Evolutionary conservation across 2,113 vertebrate genomes (phyloP).

Genomic region (Myiozetetes cayanensis): DNA sequence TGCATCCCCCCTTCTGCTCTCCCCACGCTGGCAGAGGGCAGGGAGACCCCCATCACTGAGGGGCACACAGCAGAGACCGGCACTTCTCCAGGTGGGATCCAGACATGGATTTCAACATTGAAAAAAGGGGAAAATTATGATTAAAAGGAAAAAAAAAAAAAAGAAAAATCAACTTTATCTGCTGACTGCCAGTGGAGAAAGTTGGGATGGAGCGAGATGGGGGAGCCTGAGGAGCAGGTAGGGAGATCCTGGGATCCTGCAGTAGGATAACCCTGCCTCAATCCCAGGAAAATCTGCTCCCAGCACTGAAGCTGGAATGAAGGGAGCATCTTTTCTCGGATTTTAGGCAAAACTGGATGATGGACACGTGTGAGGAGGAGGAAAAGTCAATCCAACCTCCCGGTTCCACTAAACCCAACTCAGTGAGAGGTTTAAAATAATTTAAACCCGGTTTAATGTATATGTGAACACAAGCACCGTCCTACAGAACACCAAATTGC

Average conservation of each 20-base stretch:
- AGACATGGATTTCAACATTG: not conserved
- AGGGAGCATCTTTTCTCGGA: not conserved
- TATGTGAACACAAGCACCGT: not conserved
- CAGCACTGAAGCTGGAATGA: not conserved
- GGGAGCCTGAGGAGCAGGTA: not conserved
- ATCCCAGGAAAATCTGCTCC: not conserved
- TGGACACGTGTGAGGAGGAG: not conserved
- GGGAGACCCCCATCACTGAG: not conserved
- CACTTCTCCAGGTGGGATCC: not conserved
- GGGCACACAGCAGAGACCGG: not conserved
- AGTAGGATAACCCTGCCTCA: not conserved
- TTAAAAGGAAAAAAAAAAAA: not conserved
- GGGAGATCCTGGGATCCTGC: not conserved
- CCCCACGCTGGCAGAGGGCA: accelerated
- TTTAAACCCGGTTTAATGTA: not conserved
- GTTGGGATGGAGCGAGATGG: not conserved
- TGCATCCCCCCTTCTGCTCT: not conserved
- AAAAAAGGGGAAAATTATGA: not conserved
- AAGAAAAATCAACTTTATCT: not conserved
- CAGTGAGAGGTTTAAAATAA: not conserved
- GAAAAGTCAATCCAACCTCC: constrained; percentile 13
- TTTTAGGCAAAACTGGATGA: not conserved
- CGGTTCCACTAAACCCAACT: not conserved
- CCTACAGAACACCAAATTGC: not conserved
- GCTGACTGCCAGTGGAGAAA: not conserved